These are phyloP conservation scores for Holacanthella duospinosa DNA, from an alignment of 2,888 invertebrate genomes.

Conservation along the genomic window DNA sequence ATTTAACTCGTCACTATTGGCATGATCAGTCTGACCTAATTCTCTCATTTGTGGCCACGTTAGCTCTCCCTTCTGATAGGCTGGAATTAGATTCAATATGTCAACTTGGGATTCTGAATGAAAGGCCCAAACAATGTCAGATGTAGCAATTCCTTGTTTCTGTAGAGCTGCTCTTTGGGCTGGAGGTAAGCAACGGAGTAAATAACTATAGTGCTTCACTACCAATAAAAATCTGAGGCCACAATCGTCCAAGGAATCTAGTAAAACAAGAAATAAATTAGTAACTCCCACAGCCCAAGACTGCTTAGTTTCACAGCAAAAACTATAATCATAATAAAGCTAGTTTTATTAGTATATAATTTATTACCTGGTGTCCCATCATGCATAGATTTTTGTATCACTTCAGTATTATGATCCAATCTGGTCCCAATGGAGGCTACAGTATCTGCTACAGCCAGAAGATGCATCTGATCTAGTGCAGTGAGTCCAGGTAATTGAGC, in stretches of 20 bases:
- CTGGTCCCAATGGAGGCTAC: constrained; percentile 58
- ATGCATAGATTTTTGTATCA: constrained; percentile 21
- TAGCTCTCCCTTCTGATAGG: constrained; percentile 69
- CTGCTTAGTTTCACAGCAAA: not conserved
- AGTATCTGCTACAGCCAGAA: constrained; percentile 95
- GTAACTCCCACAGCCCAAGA: not conserved
- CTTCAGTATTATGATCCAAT: constrained; percentile 29
- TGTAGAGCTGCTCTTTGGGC: constrained; percentile 77
- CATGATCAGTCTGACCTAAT: no score
- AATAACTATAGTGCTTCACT: constrained; percentile 94
- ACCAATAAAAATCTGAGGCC: constrained; percentile 90
- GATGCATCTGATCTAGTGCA: constrained; percentile 97
- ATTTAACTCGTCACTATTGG: no score
- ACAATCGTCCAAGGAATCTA: constrained; percentile 88
- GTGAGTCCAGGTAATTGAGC: constrained; percentile 88
- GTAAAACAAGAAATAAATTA: constrained; percentile 1
- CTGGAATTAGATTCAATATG: constrained; percentile 75
- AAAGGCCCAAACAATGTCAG: constrained; percentile 96
- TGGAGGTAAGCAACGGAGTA: constrained; percentile 82
- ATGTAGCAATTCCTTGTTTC: constrained; percentile 72
- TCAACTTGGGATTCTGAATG: constrained; percentile 98
- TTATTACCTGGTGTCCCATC: constrained; percentile 36
- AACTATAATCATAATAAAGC: not conserved
- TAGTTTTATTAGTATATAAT: no score
- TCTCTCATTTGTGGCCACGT: constrained; percentile 86